Evolutionary conservation across 2,113 vertebrate genomes (phyloP).

Genomic region (Oryzias melastigma): DNA sequence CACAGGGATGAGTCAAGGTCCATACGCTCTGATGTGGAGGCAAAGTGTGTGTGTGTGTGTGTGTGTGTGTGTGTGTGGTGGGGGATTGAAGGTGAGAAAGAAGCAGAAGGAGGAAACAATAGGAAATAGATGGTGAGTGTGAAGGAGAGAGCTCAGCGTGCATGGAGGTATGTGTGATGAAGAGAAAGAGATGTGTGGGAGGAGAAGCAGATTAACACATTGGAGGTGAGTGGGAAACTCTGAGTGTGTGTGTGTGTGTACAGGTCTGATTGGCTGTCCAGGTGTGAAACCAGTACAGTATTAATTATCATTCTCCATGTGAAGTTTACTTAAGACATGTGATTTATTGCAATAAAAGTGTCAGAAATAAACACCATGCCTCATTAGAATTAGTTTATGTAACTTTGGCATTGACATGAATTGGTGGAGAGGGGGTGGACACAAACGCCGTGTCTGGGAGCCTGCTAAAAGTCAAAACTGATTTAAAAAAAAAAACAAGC

Average conservation of each 20-base stretch:
- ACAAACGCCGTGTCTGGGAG: too few species aligned
- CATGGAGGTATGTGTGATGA: neutral
- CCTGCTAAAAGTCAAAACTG: too few species aligned
- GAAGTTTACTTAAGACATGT: too few species aligned
- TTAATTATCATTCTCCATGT: neutral
- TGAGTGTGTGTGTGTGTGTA: neutral
- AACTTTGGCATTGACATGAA: too few species aligned
- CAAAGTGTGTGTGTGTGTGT: neutral
- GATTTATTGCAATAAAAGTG: too few species aligned
- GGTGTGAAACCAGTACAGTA: neutral
- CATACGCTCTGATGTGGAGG: neutral
- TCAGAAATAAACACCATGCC: too few species aligned
- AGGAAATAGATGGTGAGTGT: neutral
- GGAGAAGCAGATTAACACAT: neutral
- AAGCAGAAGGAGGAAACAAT: neutral
- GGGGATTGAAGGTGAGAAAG: slow-evolving; percentile 3
- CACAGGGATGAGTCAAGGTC: slow-evolving; percentile 17
- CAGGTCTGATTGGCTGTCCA: slow-evolving; percentile 7
- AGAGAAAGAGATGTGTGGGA: neutral
- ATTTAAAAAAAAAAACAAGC: too few species aligned
- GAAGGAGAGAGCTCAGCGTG: neutral
- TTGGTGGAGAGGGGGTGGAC: too few species aligned
- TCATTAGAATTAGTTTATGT: too few species aligned
- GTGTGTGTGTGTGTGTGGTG: neutral
- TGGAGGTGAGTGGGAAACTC: neutral